Evolutionary conservation across 2,113 vertebrate genomes (phyloP), one percentile per base, ranked within the genome.

Genomic region (Myotis yumanensis): DNA sequence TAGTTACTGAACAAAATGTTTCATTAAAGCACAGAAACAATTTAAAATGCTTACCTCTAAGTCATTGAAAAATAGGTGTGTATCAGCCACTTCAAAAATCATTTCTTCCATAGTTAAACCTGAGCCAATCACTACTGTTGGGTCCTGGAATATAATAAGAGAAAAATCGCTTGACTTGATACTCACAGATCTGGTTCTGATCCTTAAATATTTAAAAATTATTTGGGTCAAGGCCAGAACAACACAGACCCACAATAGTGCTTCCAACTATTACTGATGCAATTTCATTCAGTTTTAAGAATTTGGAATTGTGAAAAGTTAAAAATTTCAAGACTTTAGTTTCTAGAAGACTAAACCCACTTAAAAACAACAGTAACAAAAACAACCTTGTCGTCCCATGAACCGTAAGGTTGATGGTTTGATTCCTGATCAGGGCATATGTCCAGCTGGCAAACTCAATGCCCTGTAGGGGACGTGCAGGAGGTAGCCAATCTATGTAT

Each of bases 51-150:
- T 95, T 89, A 99, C 99, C 99, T 99, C 99, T 96, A 99, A 98
- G 97, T 99, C 99, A 86, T 99, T 99, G 98, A 99, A 99, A 98
- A 99, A 99, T 3, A 99, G 98, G 96, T 99, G 99, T 30, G 99
- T 99, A 98, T 99, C 99, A 57, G 99, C 99, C 69, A 99, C 99
- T 98, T 99, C 99, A 97, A 99, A 99, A 97, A 99, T 99, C 98
- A 99, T 99, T 98, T 99, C 99, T 98, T 99, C 99, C 99, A 99
- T 99, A 91, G 99, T 99, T 93, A 99, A 98, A 62, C 99, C 99
- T 96, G 99, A 98, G 97, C 99, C 99, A 96, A 99, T 98, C 96
- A 99, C 99, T 7, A 99, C 98, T 6, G 99, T 99, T 6, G 99
- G 99, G 95, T 99, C 99, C 99, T 99, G 89, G 77, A 95, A 97